Evolutionary conservation across 2,888 invertebrate species (phyloP), one percentile per base, ranked within the genome.

Genomic region (Lacanobia oleracea): DNA sequence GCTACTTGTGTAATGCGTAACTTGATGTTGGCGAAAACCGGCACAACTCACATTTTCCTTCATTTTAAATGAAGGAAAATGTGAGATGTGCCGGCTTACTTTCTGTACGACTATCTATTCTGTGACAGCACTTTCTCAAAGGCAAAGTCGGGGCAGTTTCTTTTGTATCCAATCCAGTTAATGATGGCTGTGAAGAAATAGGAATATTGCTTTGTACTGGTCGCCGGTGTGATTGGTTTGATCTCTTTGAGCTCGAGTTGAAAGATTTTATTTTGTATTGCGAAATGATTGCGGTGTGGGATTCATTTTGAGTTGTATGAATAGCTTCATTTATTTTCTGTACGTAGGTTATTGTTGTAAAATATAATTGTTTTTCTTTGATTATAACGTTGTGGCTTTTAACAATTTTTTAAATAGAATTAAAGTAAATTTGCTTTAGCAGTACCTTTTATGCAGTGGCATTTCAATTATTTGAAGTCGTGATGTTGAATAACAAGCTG

Each of bases 81-180:
- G n/a, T n/a, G n/a, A n/a, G n/a, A n/a, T n/a, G n/a, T n/a, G n/a
- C n/a, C n/a, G 6, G 10, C 0, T 6, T 6, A 45, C n/a, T 67
- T 76, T 76, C 72, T 76, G 76, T 8, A 6, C 0, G n/a, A 27
- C 14, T 21, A 16, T 56, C 2, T 67, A 56, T 12, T 56, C 48
- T 23, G 5, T 50, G 40, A 50, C 9, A 16, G n/a, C n/a, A 76
- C 21, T 67, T 77, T 59, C 61, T 80, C 78, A 81, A 79, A 75
- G 48, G 79, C 33, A 16, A 72, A 68, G 76, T 66, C 61, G n/a
- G 16, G n/a, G 51, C 57, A 67, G 68, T 75, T 75, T 65, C 74
- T 77, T 77, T 84, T 83, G 66, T 83, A 76, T 78, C 54, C 71
- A 75, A 68, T 68, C 59, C 60, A 40, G 74, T 82, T 84, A 87